Evolutionary conservation across 2,888 invertebrate genomes (phyloP), one percentile per base, ranked within the genome.

Genomic region (Hypomecis atomaria): DNA sequence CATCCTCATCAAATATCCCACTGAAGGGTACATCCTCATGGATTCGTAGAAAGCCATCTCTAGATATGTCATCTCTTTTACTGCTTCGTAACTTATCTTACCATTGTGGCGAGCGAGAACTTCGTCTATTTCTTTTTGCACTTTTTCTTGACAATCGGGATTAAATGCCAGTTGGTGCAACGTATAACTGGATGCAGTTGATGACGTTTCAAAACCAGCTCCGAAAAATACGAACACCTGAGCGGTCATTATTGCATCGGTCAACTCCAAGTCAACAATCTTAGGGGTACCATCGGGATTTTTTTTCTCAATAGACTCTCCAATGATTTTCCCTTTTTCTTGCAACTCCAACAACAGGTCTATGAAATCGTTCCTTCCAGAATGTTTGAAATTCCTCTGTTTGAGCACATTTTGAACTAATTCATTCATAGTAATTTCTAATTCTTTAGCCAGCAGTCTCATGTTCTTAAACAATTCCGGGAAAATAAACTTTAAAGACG

Each of bases 161-260:
- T 93, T 79, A 23, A 86, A 88, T 36, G 93, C 93, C 8, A 94
- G 75, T 67, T 90, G 86, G 70, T 93, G 93, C n/a, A 92, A 77
- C 3, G 89, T 84, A 53, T 86, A 92, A 80, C 92, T 91, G 0
- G 93, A 87, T 5, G 92, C 86, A 0, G 90, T 89, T 0, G 93
- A 93, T 0, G 93, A 93, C 3, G 93, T 93, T 75, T 93, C 93
- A 70, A 92, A 93, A 6, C 94, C 94, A 60, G 93, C 94, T 13
- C 87, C 92, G 50, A 92, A 92, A 70, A 92, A 92, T 5, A 90
- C 85, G 72, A 92, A 91, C 0, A 87, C 86, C 81, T 91, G 92
- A 3, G 92, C 89, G 9, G 84, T 84, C 78, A 92, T 78, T 55
- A 90, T 66, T 50, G 81, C 61, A 53, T 89, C 87, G 62, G 79